A percentile compares a stretch with the other conserved stretches of the same genome.
Conservation (phyloP, 2,888 invertebrate species). For the Drosophila melanosoma region DNA sequence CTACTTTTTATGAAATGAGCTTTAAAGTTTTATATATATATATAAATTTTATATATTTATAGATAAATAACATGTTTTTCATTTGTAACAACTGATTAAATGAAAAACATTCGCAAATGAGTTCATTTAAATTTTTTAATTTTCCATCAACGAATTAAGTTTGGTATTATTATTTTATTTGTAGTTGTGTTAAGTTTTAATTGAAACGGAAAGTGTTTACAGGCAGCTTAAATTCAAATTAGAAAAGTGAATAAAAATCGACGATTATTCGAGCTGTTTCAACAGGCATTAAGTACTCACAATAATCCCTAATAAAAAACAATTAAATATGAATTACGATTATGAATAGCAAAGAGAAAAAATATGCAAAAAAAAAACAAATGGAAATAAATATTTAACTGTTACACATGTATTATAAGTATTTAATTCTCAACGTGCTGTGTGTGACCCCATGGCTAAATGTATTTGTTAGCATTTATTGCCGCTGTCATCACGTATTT, state of each 20-base stretch:
- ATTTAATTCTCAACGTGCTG: neutral
- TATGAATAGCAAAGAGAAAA: neutral
- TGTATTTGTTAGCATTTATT: slow-evolving; percentile 1
- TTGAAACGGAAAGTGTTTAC: neutral
- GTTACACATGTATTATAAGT: neutral
- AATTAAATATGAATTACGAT: too few species aligned
- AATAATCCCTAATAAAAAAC: neutral
- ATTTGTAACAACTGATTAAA: neutral
- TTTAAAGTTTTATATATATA: neutral
- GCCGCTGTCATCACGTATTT: slow-evolving; percentile 5
- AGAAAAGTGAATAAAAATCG: neutral
- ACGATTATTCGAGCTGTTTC: neutral
- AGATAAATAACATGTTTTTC: neutral
- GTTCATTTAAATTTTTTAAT: neutral
- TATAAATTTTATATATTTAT: neutral
- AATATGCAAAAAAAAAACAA: neutral
- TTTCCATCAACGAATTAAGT: neutral
- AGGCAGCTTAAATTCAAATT: neutral
- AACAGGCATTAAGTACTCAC: neutral
- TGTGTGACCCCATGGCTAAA: neutral
- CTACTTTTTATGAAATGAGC: neutral
- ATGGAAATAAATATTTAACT: neutral
- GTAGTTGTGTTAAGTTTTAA: neutral
- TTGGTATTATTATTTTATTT: neutral
- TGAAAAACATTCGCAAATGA: neutral